phyloP scores from a whole-genome alignment of 1,140 invertebrate species.

The Drosophila mauritiana region DNA sequence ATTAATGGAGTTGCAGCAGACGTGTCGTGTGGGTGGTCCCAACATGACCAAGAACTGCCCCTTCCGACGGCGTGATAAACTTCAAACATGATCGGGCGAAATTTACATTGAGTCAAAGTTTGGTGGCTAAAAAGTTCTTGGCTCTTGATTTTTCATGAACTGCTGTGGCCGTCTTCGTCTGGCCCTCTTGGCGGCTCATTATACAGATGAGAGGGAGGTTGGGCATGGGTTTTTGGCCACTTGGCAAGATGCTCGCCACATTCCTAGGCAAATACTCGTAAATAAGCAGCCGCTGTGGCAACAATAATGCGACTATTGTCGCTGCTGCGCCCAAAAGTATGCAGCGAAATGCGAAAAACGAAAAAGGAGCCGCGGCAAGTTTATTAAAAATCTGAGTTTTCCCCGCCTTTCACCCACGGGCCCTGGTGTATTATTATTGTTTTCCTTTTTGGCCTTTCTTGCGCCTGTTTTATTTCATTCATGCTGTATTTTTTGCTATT shows the following conservation, averaged over 20 bases:
- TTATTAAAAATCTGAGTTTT: constrained; percentile 77
- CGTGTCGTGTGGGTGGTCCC: constrained; percentile 43
- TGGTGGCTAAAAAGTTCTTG: constrained; percentile 60
- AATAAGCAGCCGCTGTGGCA: constrained; percentile 56
- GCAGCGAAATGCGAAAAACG: constrained; percentile 47
- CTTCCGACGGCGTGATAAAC: constrained; percentile 28
- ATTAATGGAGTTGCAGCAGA: constrained; percentile 52
- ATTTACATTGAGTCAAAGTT: constrained; percentile 52
- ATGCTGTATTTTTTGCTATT: constrained; percentile 17
- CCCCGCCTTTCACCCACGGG: constrained; percentile 9
- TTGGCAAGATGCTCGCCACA: constrained; percentile 75
- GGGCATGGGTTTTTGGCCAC: constrained; percentile 22
- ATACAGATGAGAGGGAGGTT: constrained; percentile 34
- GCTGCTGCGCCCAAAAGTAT: constrained; percentile 59
- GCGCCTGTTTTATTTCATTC: constrained; percentile 45
- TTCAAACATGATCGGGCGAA: constrained; percentile 49
- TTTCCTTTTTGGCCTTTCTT: constrained; percentile 32
- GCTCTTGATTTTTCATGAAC: constrained; percentile 75
- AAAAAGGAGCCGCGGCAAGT: constrained; percentile 54
- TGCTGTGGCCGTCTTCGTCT: constrained; percentile 52
- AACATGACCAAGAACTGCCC: constrained; percentile 10
- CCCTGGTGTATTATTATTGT: constrained; percentile 66
- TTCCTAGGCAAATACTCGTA: constrained; percentile 74
- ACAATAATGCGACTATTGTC: constrained; percentile 47
- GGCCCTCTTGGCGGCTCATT: constrained; percentile 69